phyloP scores from a whole-genome alignment of 2,888 invertebrate genomes.

The Euphydryas editha region DNA sequence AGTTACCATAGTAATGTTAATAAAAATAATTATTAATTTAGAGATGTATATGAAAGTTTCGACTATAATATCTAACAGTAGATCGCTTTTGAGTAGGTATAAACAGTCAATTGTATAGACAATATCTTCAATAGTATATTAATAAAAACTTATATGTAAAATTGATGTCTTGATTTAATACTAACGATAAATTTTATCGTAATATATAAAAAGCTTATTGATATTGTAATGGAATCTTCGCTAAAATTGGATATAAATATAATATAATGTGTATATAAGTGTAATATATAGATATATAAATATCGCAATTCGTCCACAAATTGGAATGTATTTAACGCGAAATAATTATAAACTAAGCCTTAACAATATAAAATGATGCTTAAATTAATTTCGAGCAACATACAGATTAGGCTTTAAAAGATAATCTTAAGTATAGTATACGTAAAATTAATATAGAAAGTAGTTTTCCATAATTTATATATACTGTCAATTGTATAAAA shows the following conservation, averaged over 20 bases:
- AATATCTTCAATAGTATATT: constrained; percentile 53
- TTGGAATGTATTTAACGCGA: constrained; percentile 59
- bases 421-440: constrained; percentile 28
- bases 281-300: constrained; percentile 44
- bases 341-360: constrained; percentile 27
- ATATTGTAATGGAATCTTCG: constrained; percentile 40
- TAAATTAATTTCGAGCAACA: neutral
- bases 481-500: constrained; percentile 36
- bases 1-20: neutral
- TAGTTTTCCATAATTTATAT: constrained; percentile 31
- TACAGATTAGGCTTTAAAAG: constrained; percentile 6
- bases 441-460: constrained; percentile 27
- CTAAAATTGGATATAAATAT: constrained; percentile 37
- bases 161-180: constrained; percentile 32
- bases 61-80: constrained; percentile 9
- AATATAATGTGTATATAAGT: constrained; percentile 40
- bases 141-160: neutral
- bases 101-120: constrained; percentile 74
- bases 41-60: neutral
- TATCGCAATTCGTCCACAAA: constrained; percentile 78
- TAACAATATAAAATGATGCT: constrained; percentile 17
- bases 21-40: neutral
- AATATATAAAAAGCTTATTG: constrained; percentile 39
- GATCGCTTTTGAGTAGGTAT: constrained; percentile 21
- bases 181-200: constrained; percentile 46